Percentiles rank a stretch among this genome's conserved stretches.
Conservation (phyloP, 2,113 vertebrate species). For the Cebus imitator region DNA sequence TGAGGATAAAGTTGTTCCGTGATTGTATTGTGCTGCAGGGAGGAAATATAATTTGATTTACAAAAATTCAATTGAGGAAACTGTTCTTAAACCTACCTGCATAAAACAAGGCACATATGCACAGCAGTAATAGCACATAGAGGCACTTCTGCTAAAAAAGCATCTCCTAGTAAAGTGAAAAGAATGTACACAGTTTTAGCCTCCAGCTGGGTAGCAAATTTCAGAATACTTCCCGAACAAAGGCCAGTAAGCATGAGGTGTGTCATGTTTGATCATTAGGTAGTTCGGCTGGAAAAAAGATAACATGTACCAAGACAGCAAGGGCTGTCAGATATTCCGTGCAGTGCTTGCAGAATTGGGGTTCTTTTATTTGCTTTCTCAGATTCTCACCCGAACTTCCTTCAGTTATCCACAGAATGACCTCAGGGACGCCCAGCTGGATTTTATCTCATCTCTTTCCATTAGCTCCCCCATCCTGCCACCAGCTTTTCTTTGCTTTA, state of each 20-base stretch:
- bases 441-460: conserved; percentile 76
- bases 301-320: conserved; percentile 44
- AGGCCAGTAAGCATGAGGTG: conserved; percentile 55
- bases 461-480: conserved; percentile 69
- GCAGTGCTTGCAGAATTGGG: conserved; percentile 49
- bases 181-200: conserved; percentile 68
- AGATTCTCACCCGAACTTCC: conserved; percentile 54
- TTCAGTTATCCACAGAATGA: conserved; percentile 71
- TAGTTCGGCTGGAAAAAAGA: conserved; percentile 59
- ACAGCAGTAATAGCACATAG: conserved; percentile 47
- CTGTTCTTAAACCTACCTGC: conserved; percentile 11
- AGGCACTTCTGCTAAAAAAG: conserved; percentile 53
- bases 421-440: conserved; percentile 66
- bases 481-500: conserved; percentile 72
- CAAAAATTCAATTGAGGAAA: conserved; percentile 58
- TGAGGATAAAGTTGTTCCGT: conserved; percentile 14
- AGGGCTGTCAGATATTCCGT: conserved; percentile 42
- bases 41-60: conserved; percentile 54
- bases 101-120: conserved; percentile 47
- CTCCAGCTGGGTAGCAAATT: conserved; percentile 70
- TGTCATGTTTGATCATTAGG: conserved; percentile 73
- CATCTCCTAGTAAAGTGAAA: conserved; percentile 49
- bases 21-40: background rate
- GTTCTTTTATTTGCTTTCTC: conserved; percentile 69
- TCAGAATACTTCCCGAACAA: conserved; percentile 74